Evolutionary conservation across 2,888 invertebrate species (phyloP), one percentile per base, ranked within the genome.

Genomic region (Diplolepis rosae): DNA sequence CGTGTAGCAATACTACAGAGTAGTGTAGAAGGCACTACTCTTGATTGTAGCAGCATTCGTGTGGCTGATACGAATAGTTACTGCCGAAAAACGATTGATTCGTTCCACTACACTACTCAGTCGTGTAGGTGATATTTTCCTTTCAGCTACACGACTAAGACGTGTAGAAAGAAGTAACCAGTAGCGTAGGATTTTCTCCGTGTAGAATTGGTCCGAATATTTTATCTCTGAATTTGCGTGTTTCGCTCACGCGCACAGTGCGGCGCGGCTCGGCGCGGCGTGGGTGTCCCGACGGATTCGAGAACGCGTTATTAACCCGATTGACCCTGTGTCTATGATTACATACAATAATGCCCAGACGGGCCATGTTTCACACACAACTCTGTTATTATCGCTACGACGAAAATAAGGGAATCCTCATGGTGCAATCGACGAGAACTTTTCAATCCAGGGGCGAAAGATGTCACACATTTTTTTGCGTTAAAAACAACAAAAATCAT

Each of bases 291-390:
- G 80, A 80, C 80, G 84, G 82, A 84, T 83, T 86, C 85, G 83
- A 84, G 85, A 85, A 86, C 84, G 85, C 87, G 85, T 88, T 87
- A 88, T 88, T 88, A 88, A 87, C 86, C 85, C 85, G 84, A 80
- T 77, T 83, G 85, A 85, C 84, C 84, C 83, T 80, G 81, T 80
- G 83, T 87, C 88, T 87, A 88, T 88, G 88, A 88, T 88, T 88
- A 88, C 86, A 82, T 80, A 80, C 85, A 85, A 86, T 88, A 88
- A 88, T 87, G 83, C 85, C 84, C 85, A 83, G 84, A 81, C 84
- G 83, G 61, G 39, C 35, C 39, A 61, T 82, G 83, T 83, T 86
- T 85, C 86, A 77, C 83, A 79, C 80, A 79, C 77, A 79, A 76
- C 85, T 82, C 86, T 84, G 78, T 85, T 80, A 87, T 87, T 86